Percentiles rank a stretch among this genome's conserved stretches.
Evolutionary conservation across 2,113 vertebrate genomes (phyloP).

Genomic region (Madoqua kirkii): DNA sequence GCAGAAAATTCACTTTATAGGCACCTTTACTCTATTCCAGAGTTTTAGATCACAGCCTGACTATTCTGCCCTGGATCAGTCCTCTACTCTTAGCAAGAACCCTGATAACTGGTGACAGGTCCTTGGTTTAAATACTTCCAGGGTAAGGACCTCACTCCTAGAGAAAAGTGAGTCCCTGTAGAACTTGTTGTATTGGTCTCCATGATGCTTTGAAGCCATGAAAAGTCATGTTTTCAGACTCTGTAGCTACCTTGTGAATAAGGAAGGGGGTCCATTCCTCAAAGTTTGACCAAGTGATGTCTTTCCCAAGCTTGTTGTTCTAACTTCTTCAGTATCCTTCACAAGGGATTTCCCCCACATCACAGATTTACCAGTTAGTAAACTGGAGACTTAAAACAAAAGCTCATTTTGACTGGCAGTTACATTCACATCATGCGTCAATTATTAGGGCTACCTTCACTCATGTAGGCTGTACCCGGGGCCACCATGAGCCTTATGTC

Average conservation of each 20-base stretch:
- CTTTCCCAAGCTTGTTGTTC: background rate
- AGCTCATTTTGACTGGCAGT: background rate
- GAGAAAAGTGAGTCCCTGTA: background rate
- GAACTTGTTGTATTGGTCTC: background rate
- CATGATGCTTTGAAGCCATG: background rate
- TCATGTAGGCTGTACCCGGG: background rate
- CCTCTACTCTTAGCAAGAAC: background rate
- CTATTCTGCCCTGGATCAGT: background rate
- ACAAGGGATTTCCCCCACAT: background rate
- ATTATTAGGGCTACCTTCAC: background rate
- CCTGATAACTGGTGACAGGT: background rate
- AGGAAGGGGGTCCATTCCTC: background rate
- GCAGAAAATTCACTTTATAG: background rate
- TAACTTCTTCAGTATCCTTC: background rate
- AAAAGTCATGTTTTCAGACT: constrained; percentile 1
- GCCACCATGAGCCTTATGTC: background rate
- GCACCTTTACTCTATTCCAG: background rate
- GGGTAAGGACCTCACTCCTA: background rate
- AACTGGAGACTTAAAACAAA: constrained; percentile 19
- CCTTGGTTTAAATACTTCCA: background rate
- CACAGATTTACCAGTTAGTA: background rate
- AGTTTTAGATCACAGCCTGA: background rate
- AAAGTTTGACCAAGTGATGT: background rate
- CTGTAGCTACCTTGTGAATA: background rate
- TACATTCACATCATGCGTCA: background rate